Conservation (phyloP, 1,140 invertebrate species). For the Hylaeus volcanicus region DNA sequence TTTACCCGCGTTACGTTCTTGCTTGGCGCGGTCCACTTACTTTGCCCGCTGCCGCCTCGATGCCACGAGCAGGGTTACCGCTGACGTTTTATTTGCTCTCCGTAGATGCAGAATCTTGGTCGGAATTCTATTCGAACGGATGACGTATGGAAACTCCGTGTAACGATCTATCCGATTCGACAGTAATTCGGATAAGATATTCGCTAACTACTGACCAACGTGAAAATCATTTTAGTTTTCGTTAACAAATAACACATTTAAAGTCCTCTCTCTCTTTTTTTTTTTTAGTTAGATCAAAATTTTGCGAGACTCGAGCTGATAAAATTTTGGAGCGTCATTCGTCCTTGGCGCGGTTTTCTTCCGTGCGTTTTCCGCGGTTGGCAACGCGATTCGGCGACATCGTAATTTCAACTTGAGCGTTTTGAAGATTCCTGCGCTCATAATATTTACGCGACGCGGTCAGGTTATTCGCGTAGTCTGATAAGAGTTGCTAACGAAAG, state of each 20-base stretch:
- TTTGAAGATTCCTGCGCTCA: conserved; percentile 42
- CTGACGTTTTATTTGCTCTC: not conserved
- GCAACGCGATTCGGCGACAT: conserved; percentile 1
- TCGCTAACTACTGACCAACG: too few relatives aligned
- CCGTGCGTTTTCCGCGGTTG: not conserved
- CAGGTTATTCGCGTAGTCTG: conserved; percentile 64
- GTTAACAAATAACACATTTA: too few relatives aligned
- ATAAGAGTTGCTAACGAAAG: conserved; percentile 70
- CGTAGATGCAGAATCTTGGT: too few relatives aligned
- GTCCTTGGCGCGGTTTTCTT: conserved; percentile 10
- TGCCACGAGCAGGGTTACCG: not conserved
- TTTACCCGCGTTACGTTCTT: conserved; percentile 27
- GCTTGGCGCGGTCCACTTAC: not conserved
- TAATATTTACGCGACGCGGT: conserved; percentile 58
- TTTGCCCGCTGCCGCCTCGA: conserved; percentile 6
- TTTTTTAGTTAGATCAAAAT: too few relatives aligned
- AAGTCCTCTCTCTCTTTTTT: too few relatives aligned
- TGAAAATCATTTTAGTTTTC: too few relatives aligned
- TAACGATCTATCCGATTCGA: too few relatives aligned
- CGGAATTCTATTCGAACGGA: too few relatives aligned
- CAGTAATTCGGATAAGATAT: too few relatives aligned
- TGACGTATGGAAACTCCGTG: too few relatives aligned
- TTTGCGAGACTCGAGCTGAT: not conserved
- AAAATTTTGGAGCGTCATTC: not conserved
- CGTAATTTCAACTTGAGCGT: conserved; percentile 40